Evolutionary conservation across 2,797 vertebrate species (phyloP).

Genomic region (Peromyscus eremicus): DNA sequence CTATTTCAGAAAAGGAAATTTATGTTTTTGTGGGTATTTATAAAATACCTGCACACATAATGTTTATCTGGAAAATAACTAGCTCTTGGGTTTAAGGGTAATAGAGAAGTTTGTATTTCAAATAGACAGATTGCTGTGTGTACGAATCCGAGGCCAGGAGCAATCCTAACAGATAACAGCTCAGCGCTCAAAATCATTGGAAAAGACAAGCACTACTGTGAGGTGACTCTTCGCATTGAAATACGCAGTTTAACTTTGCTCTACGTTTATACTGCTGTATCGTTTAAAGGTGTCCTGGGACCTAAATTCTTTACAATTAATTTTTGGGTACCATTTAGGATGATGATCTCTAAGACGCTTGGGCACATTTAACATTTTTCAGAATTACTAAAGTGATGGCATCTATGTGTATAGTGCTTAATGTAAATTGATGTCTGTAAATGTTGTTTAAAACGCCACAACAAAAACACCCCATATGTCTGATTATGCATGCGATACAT

Average conservation of each 20-base stretch:
- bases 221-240: slow-evolving; percentile 46
- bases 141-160: slow-evolving; percentile 66
- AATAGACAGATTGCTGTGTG: slow-evolving; percentile 47
- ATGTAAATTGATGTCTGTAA: slow-evolving; percentile 75
- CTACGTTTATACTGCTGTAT: slow-evolving; percentile 63
- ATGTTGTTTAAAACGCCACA: slow-evolving; percentile 67
- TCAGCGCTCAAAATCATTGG: neutral
- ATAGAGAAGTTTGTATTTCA: slow-evolving; percentile 56
- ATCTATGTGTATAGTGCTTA: slow-evolving; percentile 79
- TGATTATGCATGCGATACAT: slow-evolving; percentile 50
- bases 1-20: slow-evolving; percentile 17
- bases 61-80: slow-evolving; percentile 56
- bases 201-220: neutral
- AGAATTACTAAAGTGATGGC: slow-evolving; percentile 67
- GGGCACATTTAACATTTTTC: slow-evolving; percentile 72
- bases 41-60: slow-evolving; percentile 61
- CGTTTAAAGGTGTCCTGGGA: slow-evolving; percentile 67
- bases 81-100: slow-evolving; percentile 51
- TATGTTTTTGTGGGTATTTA: slow-evolving; percentile 54
- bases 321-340: slow-evolving; percentile 64
- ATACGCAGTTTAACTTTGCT: slow-evolving; percentile 69
- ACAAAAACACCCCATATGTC: slow-evolving; percentile 58
- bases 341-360: slow-evolving; percentile 53
- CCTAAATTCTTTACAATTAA: slow-evolving; percentile 71
- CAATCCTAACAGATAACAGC: slow-evolving; percentile 59